Evolutionary conservation across 2,113 vertebrate genomes (phyloP), one percentile per base, ranked within the genome.

Genomic region (Vireo altiloquus): DNA sequence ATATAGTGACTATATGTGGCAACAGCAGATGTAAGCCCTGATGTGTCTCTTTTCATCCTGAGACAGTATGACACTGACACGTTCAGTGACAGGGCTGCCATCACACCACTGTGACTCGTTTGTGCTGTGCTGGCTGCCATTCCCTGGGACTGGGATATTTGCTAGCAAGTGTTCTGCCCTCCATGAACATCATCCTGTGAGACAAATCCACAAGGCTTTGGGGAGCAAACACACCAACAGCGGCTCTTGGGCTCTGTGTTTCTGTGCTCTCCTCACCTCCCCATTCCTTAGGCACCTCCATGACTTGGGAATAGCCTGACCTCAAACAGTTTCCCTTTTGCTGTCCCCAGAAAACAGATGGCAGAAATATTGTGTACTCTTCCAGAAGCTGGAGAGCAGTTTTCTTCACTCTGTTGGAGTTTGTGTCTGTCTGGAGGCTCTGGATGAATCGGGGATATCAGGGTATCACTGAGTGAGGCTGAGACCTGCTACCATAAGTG

Each of bases 391-490:
- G 31, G 9, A 72, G 31, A 60, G 8, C 25, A 35, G 14, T 39
- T 63, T 23, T 17, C 52, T 66, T 75, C 35, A 11, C 3, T 39
- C 28, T 47, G 7, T 15, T 65, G 35, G 54, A 54, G 23, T 47
- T 59, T 66, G 22, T 63, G 11, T 57, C 47, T 71, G 9, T 60
- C 66, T 56, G 63, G 56, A 68, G n/a, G 20, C 6, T 4, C 25
- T 23, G 47, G 47, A 17, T 54, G 33, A 50, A 24, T 3, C 22
- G 3, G 22, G 39, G 28, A 25, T 24, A 15, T n/a, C 21, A 33
- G n/a, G 24, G 31, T 49, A 49, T 47, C 0, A 0, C 20, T 37
- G 5, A 1, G 3, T n/a, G 56, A 68, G 44, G 31, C 57, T 13
- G 11, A 82, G 24, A 8, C 7, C 39, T 76, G 28, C 11, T 49